Base-by-base conservation (phyloP, 2,113 vertebrate species). In the Sorex fumeus region DNA sequence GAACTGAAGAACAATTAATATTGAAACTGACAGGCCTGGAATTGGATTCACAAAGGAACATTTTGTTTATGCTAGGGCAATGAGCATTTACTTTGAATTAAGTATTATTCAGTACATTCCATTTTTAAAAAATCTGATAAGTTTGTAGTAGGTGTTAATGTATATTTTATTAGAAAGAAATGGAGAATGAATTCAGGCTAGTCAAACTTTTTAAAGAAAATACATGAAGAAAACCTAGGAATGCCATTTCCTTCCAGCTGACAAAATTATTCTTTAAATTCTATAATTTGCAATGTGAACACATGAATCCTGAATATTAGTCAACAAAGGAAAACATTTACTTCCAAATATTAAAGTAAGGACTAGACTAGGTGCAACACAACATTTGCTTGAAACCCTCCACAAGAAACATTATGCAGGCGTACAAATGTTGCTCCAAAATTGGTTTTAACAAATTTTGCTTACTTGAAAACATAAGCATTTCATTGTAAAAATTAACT, bases 1-100 rank as follows among this genome's bases (percentile, higher is more conserved):
- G 8, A 81, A 84, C 80, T 11, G 8, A 34, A 50, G 40, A 93
- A 82, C 27, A 89, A 69, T 21, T 93, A 72, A 32, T 87, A 79
- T 75, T 88, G 64, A 84, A 75, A 36, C 30, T 90, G 93, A 86
- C 74, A 83, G 15, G 3, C 64, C 45, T 95, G 57, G 69, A 90
- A 30, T 70, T 80, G 91, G 70, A 77, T 6, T 87, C 60, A 43
- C 45, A 27, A 23, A 47, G 30, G 13, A 9, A 53, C 1, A 28
- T 94, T 96, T 53, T 28, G 2, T 30, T 88, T 77, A 3, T 43
- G 62, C 36, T 57, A 28, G 85, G 67, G 83, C 76, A 90, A 74
- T 40, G 12, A 83, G 71, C n/a, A 62, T 45, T 90, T 77, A 9
- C 40, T 93, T 75, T 62, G 76, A 76, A 82, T 21, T 78, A 72